Evolutionary conservation across 2,888 invertebrate genomes (phyloP).

Genomic region (Cerastis leucographa): DNA sequence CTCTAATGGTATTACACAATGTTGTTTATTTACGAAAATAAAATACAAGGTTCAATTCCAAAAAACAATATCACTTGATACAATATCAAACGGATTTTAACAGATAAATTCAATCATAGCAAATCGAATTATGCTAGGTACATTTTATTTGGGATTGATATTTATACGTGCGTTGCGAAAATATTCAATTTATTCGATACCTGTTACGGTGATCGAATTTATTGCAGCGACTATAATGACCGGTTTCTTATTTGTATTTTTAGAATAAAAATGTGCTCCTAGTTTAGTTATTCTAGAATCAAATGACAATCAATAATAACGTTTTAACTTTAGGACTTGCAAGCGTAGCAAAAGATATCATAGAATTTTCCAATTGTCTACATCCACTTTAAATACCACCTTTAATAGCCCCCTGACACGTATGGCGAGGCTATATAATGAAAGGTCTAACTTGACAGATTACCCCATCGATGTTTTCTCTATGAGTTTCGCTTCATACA

Average conservation of each 20-base stretch:
- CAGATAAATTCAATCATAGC: slow-evolving; percentile 37
- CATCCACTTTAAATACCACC: no score
- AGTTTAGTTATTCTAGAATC: background rate
- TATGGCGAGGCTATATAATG: no score
- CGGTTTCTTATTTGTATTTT: slow-evolving; percentile 25
- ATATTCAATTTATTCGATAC: slow-evolving; percentile 44
- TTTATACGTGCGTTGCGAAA: slow-evolving; percentile 31
- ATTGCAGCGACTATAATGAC: slow-evolving; percentile 9
- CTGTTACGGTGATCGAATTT: slow-evolving; percentile 40
- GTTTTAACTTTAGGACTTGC: no score
- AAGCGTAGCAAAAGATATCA: no score
- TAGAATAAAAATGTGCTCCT: slow-evolving; percentile 13
- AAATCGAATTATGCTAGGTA: slow-evolving; percentile 33
- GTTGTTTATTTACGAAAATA: slow-evolving; percentile 18
- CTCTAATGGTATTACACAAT: background rate
- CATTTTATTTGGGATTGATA: slow-evolving; percentile 36
- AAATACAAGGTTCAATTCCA: background rate
- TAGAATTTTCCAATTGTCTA: no score
- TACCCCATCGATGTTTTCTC: no score
- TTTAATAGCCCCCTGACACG: no score
- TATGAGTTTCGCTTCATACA: no score
- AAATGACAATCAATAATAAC: background rate
- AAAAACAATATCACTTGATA: slow-evolving; percentile 18
- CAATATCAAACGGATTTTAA: slow-evolving; percentile 24
- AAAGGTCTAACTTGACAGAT: no score